phyloP scores from a whole-genome alignment of 1,140 invertebrate species.

The Hestina assimilis region DNA sequence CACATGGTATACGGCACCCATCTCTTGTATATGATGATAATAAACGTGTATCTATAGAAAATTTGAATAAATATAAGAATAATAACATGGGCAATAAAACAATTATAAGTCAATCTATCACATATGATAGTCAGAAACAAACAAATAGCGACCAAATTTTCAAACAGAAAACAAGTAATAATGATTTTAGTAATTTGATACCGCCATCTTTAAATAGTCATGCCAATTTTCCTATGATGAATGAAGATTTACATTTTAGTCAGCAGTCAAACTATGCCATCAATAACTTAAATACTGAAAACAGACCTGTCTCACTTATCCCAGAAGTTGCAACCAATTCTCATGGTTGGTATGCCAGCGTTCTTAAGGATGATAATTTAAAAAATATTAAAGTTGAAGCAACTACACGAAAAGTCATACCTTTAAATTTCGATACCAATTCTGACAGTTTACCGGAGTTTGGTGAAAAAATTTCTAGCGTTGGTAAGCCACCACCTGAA shows the following conservation, averaged over 20 bases:
- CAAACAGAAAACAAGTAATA: constrained; percentile 22
- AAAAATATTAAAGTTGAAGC: constrained; percentile 62
- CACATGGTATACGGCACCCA: constrained; percentile 47
- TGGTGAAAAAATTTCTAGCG: constrained; percentile 63
- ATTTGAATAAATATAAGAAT: constrained; percentile 54
- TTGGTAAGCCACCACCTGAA: constrained; percentile 50
- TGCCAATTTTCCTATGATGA: constrained; percentile 73
- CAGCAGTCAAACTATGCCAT: constrained; percentile 34
- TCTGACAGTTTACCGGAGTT: constrained; percentile 50
- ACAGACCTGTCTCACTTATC: constrained; percentile 47
- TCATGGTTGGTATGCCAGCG: constrained; percentile 72
- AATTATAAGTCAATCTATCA: constrained; percentile 13
- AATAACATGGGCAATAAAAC: constrained; percentile 26
- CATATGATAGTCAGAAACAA: background rate
- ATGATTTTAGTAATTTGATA: constrained; percentile 30
- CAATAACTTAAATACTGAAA: constrained; percentile 34
- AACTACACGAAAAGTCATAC: constrained; percentile 70
- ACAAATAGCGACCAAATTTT: constrained; percentile 4
- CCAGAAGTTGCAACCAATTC: constrained; percentile 64
- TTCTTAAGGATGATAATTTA: constrained; percentile 56
- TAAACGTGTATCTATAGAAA: constrained; percentile 32
- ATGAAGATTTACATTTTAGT: constrained; percentile 37
- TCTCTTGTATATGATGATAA: constrained; percentile 39
- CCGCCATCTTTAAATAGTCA: constrained; percentile 63
- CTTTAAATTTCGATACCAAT: constrained; percentile 60